A percentile compares a stretch with the other conserved stretches of the same genome.
Evolutionary conservation across 2,888 invertebrate genomes (phyloP).

Genomic region (Andrena haemorrhoa): DNA sequence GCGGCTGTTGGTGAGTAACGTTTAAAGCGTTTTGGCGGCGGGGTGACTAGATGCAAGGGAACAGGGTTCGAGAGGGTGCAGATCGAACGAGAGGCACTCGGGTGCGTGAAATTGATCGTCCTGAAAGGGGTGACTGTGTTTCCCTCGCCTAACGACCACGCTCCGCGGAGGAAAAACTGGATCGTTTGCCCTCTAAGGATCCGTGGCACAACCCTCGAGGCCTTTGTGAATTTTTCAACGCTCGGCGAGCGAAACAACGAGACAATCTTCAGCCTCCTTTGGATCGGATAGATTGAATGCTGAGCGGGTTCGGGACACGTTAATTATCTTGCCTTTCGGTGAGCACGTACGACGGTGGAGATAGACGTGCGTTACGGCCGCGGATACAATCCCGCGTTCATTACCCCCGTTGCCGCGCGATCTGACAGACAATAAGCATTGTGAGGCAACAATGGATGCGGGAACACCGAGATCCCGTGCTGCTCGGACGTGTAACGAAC

Average conservation of each 20-base stretch:
- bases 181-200: background rate
- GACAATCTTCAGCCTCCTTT: constrained; percentile 26
- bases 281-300: constrained; percentile 33
- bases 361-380: constrained; percentile 37
- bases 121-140: background rate
- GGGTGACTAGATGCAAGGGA: background rate
- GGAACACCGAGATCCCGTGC: constrained; percentile 3
- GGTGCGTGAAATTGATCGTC: background rate
- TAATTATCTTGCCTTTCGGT: constrained; percentile 53
- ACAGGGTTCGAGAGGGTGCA: background rate
- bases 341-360: constrained; percentile 24
- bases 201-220: background rate
- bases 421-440: constrained; percentile 55
- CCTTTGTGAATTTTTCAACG: background rate
- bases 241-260: background rate
- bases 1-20: background rate
- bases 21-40: background rate
- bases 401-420: constrained; percentile 47
- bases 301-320: constrained; percentile 43
- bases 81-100: background rate
- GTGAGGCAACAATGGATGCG: constrained; percentile 44
- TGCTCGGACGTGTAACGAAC: constrained; percentile 11
- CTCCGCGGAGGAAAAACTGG: background rate
- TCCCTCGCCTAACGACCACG: background rate
- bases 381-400: constrained; percentile 50